These are phyloP conservation scores for Drosophila limbata DNA, from an alignment of 2,888 invertebrate species.

Conservation along the genomic window DNA sequence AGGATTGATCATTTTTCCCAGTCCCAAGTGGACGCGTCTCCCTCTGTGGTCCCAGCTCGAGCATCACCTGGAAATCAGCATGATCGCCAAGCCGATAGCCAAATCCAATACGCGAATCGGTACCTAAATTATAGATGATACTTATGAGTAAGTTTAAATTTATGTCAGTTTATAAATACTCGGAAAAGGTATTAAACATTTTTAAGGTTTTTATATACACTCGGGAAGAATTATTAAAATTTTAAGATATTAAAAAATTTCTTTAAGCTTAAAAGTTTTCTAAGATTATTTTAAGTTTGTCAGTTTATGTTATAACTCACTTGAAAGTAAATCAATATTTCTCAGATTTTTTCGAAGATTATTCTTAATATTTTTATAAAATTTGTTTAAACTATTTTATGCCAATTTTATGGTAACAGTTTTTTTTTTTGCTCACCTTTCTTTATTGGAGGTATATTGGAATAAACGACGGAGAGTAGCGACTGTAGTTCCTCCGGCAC, in stretches of 20 bases:
- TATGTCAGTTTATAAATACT: too few species aligned
- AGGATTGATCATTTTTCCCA: conserved; percentile 69
- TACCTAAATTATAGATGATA: conserved; percentile 86
- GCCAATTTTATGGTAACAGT: not conserved
- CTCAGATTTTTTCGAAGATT: too few species aligned
- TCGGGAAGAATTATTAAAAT: too few species aligned
- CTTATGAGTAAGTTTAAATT: not conserved
- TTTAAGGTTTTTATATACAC: too few species aligned
- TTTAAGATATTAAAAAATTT: too few species aligned
- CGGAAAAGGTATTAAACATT: too few species aligned
- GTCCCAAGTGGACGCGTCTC: conserved; percentile 89
- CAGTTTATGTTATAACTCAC: too few species aligned
- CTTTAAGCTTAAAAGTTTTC: too few species aligned
- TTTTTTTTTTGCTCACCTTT: conserved; percentile 88
- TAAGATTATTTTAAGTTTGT: too few species aligned
- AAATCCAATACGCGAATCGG: conserved; percentile 92
- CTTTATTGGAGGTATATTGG: conserved; percentile 93
- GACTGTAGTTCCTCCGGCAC: conserved; percentile 93
- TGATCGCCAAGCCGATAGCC: conserved; percentile 93
- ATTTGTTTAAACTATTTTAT: too few species aligned
- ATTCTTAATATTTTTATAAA: too few species aligned
- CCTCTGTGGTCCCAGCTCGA: conserved; percentile 92
- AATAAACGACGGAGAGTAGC: conserved; percentile 91
- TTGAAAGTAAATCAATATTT: too few species aligned
- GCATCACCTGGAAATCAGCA: conserved; percentile 91